Evolutionary conservation across 2,888 invertebrate species (phyloP).

Genomic region (Cryptophagus acutangulus): DNA sequence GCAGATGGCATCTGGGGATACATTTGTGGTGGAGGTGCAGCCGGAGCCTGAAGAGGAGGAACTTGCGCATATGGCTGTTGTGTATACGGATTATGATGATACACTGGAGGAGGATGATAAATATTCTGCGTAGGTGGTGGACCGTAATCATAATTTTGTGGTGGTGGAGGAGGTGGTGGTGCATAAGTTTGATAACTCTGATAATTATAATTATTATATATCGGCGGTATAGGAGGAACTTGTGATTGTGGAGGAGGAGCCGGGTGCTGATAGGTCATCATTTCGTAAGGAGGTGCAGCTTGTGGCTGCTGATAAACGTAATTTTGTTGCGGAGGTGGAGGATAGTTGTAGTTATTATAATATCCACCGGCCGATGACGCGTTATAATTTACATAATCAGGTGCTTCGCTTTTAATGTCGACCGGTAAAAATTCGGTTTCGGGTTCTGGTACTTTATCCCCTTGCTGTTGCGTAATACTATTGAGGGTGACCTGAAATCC

Average conservation of each 20-base stretch:
- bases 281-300: slow-evolving; percentile 34
- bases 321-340: slow-evolving; percentile 22
- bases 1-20: too few relatives aligned
- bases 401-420: slow-evolving; percentile 24
- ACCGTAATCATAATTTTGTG: slow-evolving; percentile 24
- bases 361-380: slow-evolving; percentile 34
- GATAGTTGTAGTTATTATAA: slow-evolving; percentile 17
- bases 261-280: slow-evolving; percentile 33
- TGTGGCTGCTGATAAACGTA: slow-evolving; percentile 16
- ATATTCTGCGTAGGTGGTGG: slow-evolving; percentile 30
- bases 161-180: slow-evolving; percentile 30
- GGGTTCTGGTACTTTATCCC: slow-evolving; percentile 28
- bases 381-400: slow-evolving; percentile 39
- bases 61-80: too few relatives aligned
- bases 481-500: slow-evolving; percentile 47
- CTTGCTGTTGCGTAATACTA: slow-evolving; percentile 44
- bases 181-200: slow-evolving; percentile 42
- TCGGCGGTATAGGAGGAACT: slow-evolving; percentile 18
- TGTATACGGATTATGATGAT: slow-evolving; percentile 33
- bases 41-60: too few relatives aligned
- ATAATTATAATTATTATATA: slow-evolving; percentile 38
- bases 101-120: slow-evolving; percentile 35
- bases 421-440: slow-evolving; percentile 29
- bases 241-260: slow-evolving; percentile 27
- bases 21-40: too few relatives aligned